Evolutionary conservation across 2,113 vertebrate genomes (phyloP), one percentile per base, ranked within the genome.

Genomic region (Andinoacara biseriatus): DNA sequence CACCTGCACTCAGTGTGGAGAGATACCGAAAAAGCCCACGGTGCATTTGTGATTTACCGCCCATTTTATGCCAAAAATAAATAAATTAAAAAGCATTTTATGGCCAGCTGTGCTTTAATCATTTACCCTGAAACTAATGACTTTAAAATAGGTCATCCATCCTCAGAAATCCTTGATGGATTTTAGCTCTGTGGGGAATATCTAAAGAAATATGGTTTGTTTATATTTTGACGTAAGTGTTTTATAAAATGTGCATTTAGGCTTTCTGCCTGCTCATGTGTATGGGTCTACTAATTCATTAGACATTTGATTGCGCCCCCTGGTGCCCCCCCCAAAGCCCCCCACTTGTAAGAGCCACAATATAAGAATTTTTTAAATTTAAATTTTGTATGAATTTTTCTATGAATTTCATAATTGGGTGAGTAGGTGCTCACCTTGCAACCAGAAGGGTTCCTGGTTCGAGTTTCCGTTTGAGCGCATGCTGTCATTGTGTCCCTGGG

Each of bases 11-110:
- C 43, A 31, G n/a, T 78, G 76, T 35, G 13, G 57, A 46, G 24
- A 38, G 67, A 74, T 81, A 65, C 7, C 31, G 33, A 46, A 67
- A 33, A 69, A 87, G 38, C 20, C 57, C 20, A 49, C 13, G 31
- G 9, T 14, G n/a, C 61, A 77, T 80, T 33, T 72, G 54, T 76
- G 54, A 85, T 87, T 87, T 9, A 81, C 18, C 5, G 20, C 65
- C 58, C 57, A 60, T 54, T 82, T 85, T 38, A 65, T 40, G 15
- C 17, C 29, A 67, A 33, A 38, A 11, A 26, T 40, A 65, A 77
- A 83, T 82, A 74, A 74, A 59, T 74, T 5, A 24, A 57, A 83
- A 49, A 13, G 5, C 8, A 18, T 40, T 69, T 62, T 40, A 62
- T 80, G 33, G 58, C 76, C 18, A 14, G n/a, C 18, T 3, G 7